Evolutionary conservation across 2,888 invertebrate species (phyloP), one percentile per base, ranked within the genome.

Genomic region (Apotomis betuletana): DNA sequence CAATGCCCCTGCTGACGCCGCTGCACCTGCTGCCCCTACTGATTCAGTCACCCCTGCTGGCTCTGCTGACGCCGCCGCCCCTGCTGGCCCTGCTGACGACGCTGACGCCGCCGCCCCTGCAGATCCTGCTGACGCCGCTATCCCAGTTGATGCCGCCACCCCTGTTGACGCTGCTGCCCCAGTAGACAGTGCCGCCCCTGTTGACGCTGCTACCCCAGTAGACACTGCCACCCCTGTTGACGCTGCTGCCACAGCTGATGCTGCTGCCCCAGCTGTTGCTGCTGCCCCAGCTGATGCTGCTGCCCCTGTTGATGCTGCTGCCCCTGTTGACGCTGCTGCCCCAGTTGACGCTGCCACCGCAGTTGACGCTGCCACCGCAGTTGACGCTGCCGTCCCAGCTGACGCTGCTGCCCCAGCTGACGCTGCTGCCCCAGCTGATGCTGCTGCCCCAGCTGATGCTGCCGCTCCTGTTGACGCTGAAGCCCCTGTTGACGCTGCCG

Each of bases 171-270:
- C 41, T 5, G 63, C 36, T 5, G n/a, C 54, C n/a, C 38, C 12
- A 10, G 5, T 51, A n/a, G n/a, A 12, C 10, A 15, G 15, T 44
- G 63, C 58, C 2, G 3, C 58, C 4, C 4, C 57, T n/a, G 57
- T 36, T 51, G 46, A 10, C 9, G 54, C 49, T 9, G 46, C 52
- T 15, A 85, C 84, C 77, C 83, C 87, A 72, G 87, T 82, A 61
- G 59, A 46, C 54, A 60, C 46, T 12, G 70, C 57, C 3, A 10
- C 5, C 4, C 4, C 8, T 36, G 46, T 46, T 59, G 55, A 5
- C n/a, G 51, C 51, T 3, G 41, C 60, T 41, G 86, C 85, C 77
- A 83, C 87, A 72, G 86, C 83, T 65, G 62, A 54, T 44, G 60
- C 52, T 12, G 68, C 58, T 3, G 15, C 13, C 4, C 27, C 15